Evolutionary conservation across 1,140 invertebrate species (phyloP), one percentile per base, ranked within the genome.

Genomic region (Bombus pyrosoma): DNA sequence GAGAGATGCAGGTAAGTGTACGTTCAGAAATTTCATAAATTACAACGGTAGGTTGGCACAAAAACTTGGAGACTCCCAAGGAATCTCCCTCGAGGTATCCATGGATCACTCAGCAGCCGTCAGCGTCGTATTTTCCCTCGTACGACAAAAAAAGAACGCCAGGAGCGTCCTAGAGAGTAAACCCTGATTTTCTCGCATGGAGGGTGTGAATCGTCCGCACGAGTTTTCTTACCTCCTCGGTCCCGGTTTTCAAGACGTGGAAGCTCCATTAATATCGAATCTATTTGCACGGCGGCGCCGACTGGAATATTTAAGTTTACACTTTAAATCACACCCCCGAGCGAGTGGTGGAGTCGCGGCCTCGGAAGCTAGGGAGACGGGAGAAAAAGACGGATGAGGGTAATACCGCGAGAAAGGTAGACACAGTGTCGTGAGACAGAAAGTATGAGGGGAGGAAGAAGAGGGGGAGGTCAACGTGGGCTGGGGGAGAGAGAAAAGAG

Each of bases 291-390:
- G 78, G 83, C 90, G 91, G 77, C 89, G 85, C 89, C 72, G 86
- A 87, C 86, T 88, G 89, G 91, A 92, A 92, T 92, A 92, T 92
- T 92, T 91, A 91, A 92, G 91, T 92, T 92, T 92, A 91, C 92
- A 92, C 91, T 92, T 92, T 92, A 91, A 92, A 91, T 92, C 91
- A 91, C 87, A 91, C 83, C 91, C 81, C 79, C 89, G 90, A 86
- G 89, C 83, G 81, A 90, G 81, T 81, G 85, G 69, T 81, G 66
- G 78, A 57, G 39, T 76, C 74, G 83, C 68, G 78, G 34, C 69
- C 62, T 15, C 68, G 62, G 39, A 22, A 25, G 47, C 25, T n/a
- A 10, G 18, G 62, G 43, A 64, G 62, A 47, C 68, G 57, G 71
- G 62, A 57, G 78, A 34, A 71, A 85, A 87, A 87, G 89, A 90